Base-by-base conservation (phyloP, 2,797 vertebrate genomes). In the Lepus oiostolus region DNA sequence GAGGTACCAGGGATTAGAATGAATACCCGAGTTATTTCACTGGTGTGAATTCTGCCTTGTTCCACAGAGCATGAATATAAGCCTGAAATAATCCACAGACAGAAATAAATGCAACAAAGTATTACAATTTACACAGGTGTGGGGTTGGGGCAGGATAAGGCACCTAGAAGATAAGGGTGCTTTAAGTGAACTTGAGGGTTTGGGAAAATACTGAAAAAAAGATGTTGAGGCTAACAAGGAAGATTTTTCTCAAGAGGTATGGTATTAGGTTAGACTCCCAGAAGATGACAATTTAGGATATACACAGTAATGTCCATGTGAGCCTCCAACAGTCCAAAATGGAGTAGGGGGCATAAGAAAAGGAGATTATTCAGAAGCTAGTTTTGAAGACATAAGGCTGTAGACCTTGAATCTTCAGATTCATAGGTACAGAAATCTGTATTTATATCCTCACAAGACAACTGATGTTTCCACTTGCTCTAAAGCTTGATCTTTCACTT, bases 401-500 rank as follows among this genome's bases (percentile, higher is more conserved):
- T 85, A 95, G 67, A 13, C 21, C 65, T n/a, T 67, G 13, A 90
- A 85, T 67, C 24, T 85, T 26, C 74, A 38, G 63, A 76, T 65
- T 86, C 62, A n/a, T 47, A 90, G 50, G 21, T 52, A 63, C 1
- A 24, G 63, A 76, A 92, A 84, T 24, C 4, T 0, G 0, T 60
- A 60, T 88, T 95, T 79, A 96, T 62, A 74, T 8, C 1, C 32
- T 8, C 0, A 21, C 19, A 62, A 88, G 62, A 65, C 54, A 92
- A 74, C 52, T 63, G 83, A 42, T 65, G 4, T 50, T n/a, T 72
- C n/a, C 24, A 58, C 35, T 81, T 88, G 71, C 80, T 83, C 88
- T 68, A 24, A 88, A 85, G 79, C 42, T 80, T 93, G 17, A 84
- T 74, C 32, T 93, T 38, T 91, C 72, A 38, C 52, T 65, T n/a